Evolutionary conservation across 2,113 vertebrate genomes (phyloP).

Genomic region (Fulica atra): DNA sequence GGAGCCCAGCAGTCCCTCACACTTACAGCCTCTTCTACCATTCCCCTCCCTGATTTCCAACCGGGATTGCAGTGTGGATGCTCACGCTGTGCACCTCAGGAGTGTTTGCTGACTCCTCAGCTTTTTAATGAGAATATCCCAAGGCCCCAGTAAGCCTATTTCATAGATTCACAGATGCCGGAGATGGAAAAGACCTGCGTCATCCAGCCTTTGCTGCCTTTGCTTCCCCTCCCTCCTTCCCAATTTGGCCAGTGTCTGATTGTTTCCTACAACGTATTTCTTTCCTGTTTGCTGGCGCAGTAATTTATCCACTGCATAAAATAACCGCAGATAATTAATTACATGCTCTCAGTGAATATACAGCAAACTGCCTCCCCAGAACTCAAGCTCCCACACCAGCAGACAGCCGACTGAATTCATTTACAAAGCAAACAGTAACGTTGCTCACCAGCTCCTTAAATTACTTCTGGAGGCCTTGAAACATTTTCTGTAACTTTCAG

Average conservation of each 20-base stretch:
- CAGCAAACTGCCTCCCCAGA: not conserved
- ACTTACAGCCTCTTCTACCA: not conserved
- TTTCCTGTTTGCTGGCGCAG: constrained; percentile 20
- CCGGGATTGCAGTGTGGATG: not conserved
- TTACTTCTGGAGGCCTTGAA: constrained; percentile 36
- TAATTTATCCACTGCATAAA: constrained; percentile 63
- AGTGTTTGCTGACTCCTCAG: not conserved
- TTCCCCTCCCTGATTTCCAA: not conserved
- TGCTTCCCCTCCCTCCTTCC: not conserved
- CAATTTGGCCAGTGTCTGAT: not conserved
- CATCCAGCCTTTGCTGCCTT: not conserved
- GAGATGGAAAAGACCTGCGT: not conserved
- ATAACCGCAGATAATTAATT: constrained; percentile 69
- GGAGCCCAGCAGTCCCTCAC: not conserved
- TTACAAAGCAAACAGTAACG: constrained; percentile 48
- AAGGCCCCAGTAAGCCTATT: constrained; percentile 24
- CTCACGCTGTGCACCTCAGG: not conserved
- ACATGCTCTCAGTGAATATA: constrained; percentile 32
- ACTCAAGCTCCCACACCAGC: constrained; percentile 43
- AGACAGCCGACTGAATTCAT: not conserved
- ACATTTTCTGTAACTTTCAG: constrained; percentile 30
- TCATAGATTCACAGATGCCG: not conserved
- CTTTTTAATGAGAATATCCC: constrained; percentile 37
- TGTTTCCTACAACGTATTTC: not conserved
- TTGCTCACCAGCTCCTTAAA: constrained; percentile 38